Evolutionary conservation across 2,888 invertebrate genomes (phyloP).

Genomic region (Synanthedon formicaeformis): DNA sequence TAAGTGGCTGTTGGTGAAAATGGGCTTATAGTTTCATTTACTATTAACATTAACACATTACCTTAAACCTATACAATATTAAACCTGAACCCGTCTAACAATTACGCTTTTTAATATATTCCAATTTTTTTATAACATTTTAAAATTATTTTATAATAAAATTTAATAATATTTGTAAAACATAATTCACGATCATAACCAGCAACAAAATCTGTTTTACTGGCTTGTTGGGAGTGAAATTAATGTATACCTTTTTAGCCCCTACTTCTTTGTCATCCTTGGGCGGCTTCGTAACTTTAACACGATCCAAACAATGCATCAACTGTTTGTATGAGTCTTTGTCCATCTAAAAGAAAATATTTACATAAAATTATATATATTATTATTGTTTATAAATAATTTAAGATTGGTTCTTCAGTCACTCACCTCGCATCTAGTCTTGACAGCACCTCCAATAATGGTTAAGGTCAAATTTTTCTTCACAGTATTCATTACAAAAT

Average conservation of each 20-base stretch:
- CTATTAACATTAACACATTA: too few relatives aligned
- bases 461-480: constrained; percentile 54
- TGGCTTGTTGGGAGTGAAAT: not conserved
- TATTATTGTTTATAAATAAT: not conserved
- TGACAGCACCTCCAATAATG: constrained; percentile 56
- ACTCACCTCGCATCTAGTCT: constrained; percentile 56
- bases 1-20: too few relatives aligned
- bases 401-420: not conserved
- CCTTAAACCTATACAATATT: too few relatives aligned
- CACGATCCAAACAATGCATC: constrained; percentile 44
- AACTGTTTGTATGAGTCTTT: constrained; percentile 42
- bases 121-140: too few relatives aligned
- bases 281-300: constrained; percentile 20
- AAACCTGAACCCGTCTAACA: too few relatives aligned
- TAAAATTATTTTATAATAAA: too few relatives aligned
- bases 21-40: too few relatives aligned
- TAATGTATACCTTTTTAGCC: constrained; percentile 34
- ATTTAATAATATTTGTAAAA: too few relatives aligned
- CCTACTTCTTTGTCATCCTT: constrained; percentile 37
- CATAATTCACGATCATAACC: too few relatives aligned
- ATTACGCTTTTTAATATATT: too few relatives aligned
- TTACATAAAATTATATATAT: constrained; percentile 1
- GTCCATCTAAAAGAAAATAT: constrained; percentile 35
- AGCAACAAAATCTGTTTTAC: not conserved
- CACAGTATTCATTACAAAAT: constrained; percentile 41